A percentile compares a stretch with the other conserved stretches of the same genome.
These are phyloP conservation scores for Homarus americanus DNA, from an alignment of 1,140 invertebrate genomes.

Conservation along the genomic window DNA sequence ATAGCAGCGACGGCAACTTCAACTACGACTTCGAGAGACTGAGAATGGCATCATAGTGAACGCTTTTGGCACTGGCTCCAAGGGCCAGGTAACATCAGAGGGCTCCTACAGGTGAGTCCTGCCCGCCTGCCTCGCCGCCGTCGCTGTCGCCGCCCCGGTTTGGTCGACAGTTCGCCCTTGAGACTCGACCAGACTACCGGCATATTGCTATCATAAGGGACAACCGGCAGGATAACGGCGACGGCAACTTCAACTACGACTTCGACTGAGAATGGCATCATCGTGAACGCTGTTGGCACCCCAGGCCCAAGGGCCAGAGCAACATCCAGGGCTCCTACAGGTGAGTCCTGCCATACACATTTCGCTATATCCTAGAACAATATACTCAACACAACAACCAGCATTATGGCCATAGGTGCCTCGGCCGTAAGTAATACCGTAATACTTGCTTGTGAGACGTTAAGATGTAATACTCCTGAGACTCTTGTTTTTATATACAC, in stretches of 20 bases:
- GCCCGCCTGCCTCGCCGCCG: constrained; percentile 24
- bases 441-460: too few relatives aligned
- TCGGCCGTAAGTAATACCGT: too few relatives aligned
- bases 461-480: fast-evolving
- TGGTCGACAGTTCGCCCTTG: background rate
- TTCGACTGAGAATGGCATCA: constrained; percentile 54
- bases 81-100: constrained; percentile 35
- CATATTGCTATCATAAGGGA: constrained; percentile 42
- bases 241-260: constrained; percentile 47
- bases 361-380: too few relatives aligned
- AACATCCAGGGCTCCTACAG: constrained; percentile 52
- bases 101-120: constrained; percentile 51
- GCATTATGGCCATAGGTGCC: too few relatives aligned
- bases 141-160: constrained; percentile 22
- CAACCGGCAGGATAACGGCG: constrained; percentile 32
- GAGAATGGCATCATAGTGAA: constrained; percentile 42
- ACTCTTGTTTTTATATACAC: background rate
- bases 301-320: constrained; percentile 46
- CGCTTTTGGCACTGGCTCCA: constrained; percentile 11
- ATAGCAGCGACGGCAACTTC: constrained; percentile 42
- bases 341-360: background rate
- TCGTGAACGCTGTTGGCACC: background rate
- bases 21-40: constrained; percentile 49
- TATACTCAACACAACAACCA: too few relatives aligned
- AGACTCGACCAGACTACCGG: background rate